A percentile compares a stretch with the other conserved stretches of the same genome.
These are phyloP conservation scores for Globia sparganii DNA, from an alignment of 2,888 invertebrate genomes.

Conservation along the genomic window DNA sequence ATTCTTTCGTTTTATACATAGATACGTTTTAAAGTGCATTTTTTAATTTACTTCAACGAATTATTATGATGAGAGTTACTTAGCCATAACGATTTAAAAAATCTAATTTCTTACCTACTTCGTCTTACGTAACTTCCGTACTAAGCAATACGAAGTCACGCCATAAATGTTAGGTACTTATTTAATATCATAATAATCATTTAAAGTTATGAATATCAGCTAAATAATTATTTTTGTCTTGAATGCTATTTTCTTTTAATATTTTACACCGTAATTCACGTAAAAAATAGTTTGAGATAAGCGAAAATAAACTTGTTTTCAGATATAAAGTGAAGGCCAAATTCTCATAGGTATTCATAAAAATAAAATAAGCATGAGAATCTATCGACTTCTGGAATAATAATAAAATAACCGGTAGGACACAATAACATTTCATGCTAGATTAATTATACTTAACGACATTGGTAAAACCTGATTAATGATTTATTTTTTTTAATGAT, in stretches of 20 bases:
- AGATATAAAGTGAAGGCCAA: not conserved
- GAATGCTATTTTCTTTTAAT: not conserved
- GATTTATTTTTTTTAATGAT: conserved; percentile 63
- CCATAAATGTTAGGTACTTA: not conserved
- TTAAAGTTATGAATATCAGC: not conserved
- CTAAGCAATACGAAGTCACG: conserved; percentile 7
- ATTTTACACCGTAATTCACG: not conserved
- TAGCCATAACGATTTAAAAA: not conserved
- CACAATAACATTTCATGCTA: conserved; percentile 66
- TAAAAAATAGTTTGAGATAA: not conserved
- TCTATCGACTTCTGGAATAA: not conserved
- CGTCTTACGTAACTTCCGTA: conserved; percentile 23
- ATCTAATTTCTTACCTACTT: not conserved
- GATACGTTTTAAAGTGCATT: not conserved
- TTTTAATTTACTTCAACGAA: not conserved
- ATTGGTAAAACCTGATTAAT: conserved; percentile 75
- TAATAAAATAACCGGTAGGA: conserved; percentile 22
- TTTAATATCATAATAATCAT: too few species aligned
- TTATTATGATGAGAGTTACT: not conserved
- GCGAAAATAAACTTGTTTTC: conserved; percentile 5
- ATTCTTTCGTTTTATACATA: not conserved
- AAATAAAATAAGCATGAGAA: not conserved
- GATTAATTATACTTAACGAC: conserved; percentile 56
- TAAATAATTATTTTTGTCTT: conserved; percentile 5
- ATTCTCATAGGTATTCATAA: not conserved